Conservation (phyloP, 2,888 invertebrate species). For the Punctoribates punctum region DNA sequence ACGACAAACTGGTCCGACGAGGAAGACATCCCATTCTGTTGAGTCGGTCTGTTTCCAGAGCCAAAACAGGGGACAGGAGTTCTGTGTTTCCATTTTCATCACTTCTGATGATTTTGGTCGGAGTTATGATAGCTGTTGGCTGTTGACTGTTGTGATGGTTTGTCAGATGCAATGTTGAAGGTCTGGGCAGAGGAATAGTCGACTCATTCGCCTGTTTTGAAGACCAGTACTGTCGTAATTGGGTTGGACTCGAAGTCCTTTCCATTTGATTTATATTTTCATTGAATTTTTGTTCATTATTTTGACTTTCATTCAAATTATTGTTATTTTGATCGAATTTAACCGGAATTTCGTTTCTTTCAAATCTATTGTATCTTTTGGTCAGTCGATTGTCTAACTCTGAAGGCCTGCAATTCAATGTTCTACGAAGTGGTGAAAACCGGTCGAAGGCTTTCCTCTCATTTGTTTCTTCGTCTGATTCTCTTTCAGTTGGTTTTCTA, state of each 20-base stretch:
- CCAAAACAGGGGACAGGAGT: slow-evolving; percentile 22
- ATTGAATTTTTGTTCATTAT: neutral
- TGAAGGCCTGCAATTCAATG: slow-evolving; percentile 17
- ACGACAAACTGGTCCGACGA: neutral
- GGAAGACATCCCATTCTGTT: slow-evolving; percentile 18
- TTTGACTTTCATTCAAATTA: neutral
- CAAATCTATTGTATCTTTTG: neutral
- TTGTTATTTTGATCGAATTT: neutral
- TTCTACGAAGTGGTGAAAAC: slow-evolving; percentile 38
- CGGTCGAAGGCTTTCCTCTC: slow-evolving; percentile 26
- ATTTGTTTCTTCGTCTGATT: slow-evolving; percentile 18
- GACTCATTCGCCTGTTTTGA: slow-evolving; percentile 7
- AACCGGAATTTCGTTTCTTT: neutral
- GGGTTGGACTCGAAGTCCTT: neutral
- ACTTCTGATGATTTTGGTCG: slow-evolving; percentile 33
- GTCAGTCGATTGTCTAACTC: neutral
- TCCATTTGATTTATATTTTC: neutral
- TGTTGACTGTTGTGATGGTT: slow-evolving; percentile 31
- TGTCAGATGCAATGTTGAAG: neutral
- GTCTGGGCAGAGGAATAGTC: neutral
- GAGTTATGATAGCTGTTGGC: slow-evolving; percentile 41
- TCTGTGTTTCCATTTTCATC: neutral
- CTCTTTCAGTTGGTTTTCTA: neutral
- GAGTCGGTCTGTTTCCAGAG: neutral
- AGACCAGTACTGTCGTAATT: neutral